A percentile compares a stretch with the other conserved stretches of the same genome.
Conservation (phyloP, 1,140 invertebrate genomes). For the Trichonephila inaurata region DNA sequence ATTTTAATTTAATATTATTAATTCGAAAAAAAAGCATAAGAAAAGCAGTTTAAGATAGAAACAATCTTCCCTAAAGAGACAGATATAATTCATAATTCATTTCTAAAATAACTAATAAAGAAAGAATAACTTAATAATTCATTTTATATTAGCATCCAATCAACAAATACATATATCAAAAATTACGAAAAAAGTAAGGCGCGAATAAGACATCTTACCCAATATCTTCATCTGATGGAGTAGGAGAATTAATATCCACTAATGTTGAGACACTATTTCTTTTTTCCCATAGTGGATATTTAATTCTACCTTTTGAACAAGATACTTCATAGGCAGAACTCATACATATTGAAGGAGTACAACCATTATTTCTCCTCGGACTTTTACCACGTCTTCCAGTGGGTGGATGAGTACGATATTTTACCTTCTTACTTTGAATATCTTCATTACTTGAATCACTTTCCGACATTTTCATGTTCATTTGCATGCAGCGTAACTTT, state of each 20-base stretch:
- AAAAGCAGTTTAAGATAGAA: too few species aligned
- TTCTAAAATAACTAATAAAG: too few species aligned
- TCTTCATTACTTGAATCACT: constrained; percentile 77
- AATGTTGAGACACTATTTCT: constrained; percentile 45
- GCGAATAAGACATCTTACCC: constrained; percentile 38
- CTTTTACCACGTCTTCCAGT: constrained; percentile 59
- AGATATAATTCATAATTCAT: too few species aligned
- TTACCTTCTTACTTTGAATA: constrained; percentile 30
- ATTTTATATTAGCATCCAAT: too few species aligned
- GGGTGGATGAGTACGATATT: constrained; percentile 61
- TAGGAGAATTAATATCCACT: background rate
- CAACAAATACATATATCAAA: too few species aligned
- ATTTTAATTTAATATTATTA: too few species aligned
- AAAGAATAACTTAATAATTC: too few species aligned
- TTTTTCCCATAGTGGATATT: constrained; percentile 66
- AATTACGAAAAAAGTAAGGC: background rate
- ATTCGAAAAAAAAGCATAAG: too few species aligned
- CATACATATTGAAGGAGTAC: constrained; percentile 72
- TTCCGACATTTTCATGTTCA: constrained; percentile 56
- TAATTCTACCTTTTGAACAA: constrained; percentile 32
- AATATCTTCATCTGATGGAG: constrained; percentile 72
- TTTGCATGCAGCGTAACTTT: constrained; percentile 37
- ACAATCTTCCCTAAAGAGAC: too few species aligned
- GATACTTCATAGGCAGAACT: constrained; percentile 62
- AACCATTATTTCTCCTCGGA: constrained; percentile 44